phyloP scores from a whole-genome alignment of 1,140 invertebrate genomes.

The Drosophila guanche region DNA sequence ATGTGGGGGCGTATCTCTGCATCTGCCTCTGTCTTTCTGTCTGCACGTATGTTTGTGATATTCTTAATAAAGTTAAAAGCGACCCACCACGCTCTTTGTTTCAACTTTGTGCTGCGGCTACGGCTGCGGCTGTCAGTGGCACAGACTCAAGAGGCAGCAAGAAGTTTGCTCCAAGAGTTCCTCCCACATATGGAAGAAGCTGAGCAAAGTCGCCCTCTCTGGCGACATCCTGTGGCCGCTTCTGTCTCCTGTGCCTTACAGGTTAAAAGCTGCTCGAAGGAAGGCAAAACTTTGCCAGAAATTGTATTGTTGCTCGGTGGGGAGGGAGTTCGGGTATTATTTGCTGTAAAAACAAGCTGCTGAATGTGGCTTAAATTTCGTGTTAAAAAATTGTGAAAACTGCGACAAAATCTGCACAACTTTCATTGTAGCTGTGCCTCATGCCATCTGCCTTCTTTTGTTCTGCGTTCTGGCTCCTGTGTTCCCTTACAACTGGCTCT shows the following conservation, averaged over 20 bases:
- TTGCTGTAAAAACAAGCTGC: conserved; percentile 7
- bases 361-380: conserved; percentile 37
- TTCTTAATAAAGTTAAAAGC: conserved; percentile 78
- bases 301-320: too few relatives aligned
- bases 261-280: conserved; percentile 69
- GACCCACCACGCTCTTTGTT: conserved; percentile 55
- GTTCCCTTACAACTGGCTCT: background rate
- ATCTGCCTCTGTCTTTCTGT: background rate
- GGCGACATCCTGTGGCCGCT: conserved; percentile 16
- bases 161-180: background rate
- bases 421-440: conserved; percentile 1
- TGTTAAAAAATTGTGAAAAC: conserved; percentile 32
- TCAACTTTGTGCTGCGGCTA: conserved; percentile 71
- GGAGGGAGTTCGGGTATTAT: too few relatives aligned
- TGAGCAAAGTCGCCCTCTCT: background rate
- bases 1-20: conserved; percentile 21
- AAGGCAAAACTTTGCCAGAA: conserved; percentile 39
- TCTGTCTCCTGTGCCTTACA: conserved; percentile 14
- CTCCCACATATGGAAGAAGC: background rate
- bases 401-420: conserved; percentile 15
- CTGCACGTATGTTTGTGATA: conserved; percentile 68
- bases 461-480: conserved; percentile 2
- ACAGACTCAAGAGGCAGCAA: conserved; percentile 30
- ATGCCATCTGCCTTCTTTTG: background rate
- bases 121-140: conserved; percentile 71